Base-by-base conservation (phyloP, 2,113 vertebrate genomes). In the Alectura lathami region DNA sequence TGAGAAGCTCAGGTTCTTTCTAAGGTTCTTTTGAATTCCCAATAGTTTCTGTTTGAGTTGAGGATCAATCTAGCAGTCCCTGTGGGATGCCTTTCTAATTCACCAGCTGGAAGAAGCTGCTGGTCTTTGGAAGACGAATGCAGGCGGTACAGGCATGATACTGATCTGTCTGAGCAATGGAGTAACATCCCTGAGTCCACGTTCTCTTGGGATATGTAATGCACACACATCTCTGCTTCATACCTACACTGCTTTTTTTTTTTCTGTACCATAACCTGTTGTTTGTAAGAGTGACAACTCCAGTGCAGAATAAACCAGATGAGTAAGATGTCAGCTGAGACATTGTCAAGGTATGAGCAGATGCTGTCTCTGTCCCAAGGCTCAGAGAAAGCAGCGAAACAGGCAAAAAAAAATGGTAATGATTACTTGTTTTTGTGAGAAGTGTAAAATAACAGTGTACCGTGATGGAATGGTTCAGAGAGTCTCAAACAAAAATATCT, bases 241-340 rank as follows among this genome's bases (percentile, higher is more conserved):
- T 77, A 17, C 47, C 48, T 77, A 8, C 42, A 69, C 27, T 70
- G 8, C 17, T 54, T 42, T 75, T 75, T 63, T 53, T 70, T 75
- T 63, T 53, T 70, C 66, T 79, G 34, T 83, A 36, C 40, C 18
- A 2, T 86, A 36, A 66, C 9, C 17, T 83, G 16, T 26, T 32
- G 22, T 70, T 89, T 62, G 7, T 23, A 17, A 5, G 3, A 63
- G 26, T 56, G 88, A 34, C 50, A 86, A 13, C 68, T 86, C 67
- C 43, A 48, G 20, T 63, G 53, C 48, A 82, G 48, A 76, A 47
- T 86, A 76, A 88, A 30, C 9, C 67, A 80, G 48, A 63, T 85
- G 50, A 93, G 32, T 80, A 32, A 66, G 40, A 62, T 29, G 86
- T 89, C 84, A 91, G 23, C 30, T 48, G 68, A 88, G 83, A 73